These are phyloP conservation scores for Channa argus DNA, from an alignment of 2,113 vertebrate genomes.

Conservation along the genomic window DNA sequence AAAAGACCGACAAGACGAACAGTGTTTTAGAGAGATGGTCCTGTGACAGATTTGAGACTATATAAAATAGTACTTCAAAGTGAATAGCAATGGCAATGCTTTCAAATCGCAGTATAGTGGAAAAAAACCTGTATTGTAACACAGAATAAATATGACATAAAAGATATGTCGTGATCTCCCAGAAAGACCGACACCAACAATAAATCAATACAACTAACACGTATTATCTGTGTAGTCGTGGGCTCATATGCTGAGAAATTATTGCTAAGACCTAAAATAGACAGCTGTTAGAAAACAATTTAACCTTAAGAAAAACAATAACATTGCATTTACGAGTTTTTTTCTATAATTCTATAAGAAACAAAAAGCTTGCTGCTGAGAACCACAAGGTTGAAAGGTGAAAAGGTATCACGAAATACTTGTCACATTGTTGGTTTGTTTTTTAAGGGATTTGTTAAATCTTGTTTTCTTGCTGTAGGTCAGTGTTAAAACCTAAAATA, in stretches of 20 bases:
- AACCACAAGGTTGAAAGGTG: neutral
- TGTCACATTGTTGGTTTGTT: neutral
- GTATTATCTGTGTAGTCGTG: too few species aligned
- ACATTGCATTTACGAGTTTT: too few species aligned
- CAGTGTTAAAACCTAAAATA: too few species aligned
- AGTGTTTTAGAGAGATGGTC: slow-evolving; percentile 48
- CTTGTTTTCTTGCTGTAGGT: too few species aligned
- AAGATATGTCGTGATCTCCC: too few species aligned
- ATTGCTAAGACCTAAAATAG: too few species aligned
- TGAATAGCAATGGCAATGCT: neutral
- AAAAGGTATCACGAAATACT: neutral
- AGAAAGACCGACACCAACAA: neutral
- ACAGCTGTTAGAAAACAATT: too few species aligned
- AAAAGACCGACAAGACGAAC: slow-evolving; percentile 48
- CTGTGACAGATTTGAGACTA: slow-evolving; percentile 19
- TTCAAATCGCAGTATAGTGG: neutral
- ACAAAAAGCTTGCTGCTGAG: too few species aligned
- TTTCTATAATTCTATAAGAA: too few species aligned
- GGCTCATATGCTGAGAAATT: too few species aligned
- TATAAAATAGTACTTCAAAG: slow-evolving; percentile 23
- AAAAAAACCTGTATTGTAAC: neutral
- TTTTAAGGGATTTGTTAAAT: neutral
- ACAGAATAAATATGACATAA: too few species aligned
- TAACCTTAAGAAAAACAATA: too few species aligned
- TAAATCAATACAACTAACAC: neutral